Percentiles rank a stretch among this genome's conserved stretches.
These are phyloP conservation scores for Menidia menidia DNA, from an alignment of 2,797 vertebrate species.

Conservation along the genomic window DNA sequence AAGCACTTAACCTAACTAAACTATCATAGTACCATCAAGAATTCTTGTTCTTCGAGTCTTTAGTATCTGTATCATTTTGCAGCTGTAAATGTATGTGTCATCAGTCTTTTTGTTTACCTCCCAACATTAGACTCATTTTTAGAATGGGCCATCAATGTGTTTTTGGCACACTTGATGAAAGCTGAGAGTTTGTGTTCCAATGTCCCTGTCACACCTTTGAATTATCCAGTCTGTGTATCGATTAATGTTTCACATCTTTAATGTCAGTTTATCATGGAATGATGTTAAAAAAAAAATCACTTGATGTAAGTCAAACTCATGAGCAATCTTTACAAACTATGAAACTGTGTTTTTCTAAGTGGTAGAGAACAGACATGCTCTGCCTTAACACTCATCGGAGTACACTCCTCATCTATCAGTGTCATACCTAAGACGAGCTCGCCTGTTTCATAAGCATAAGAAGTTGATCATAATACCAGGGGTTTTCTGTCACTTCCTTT, in stretches of 20 bases:
- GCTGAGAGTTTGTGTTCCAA: too few species aligned
- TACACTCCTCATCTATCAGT: neutral
- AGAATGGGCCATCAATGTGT: too few species aligned
- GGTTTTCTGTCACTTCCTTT: conserved; percentile 39
- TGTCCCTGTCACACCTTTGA: too few species aligned
- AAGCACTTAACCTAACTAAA: conserved; percentile 8
- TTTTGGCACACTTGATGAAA: too few species aligned
- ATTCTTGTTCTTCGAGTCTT: too few species aligned
- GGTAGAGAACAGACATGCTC: neutral
- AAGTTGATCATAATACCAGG: conserved; percentile 56
- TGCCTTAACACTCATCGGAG: neutral
- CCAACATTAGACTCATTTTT: neutral
- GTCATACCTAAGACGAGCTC: conserved; percentile 4
- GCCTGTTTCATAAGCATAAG: conserved; percentile 41
- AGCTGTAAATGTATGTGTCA: neutral
- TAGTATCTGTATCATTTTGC: neutral
- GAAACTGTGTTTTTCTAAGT: neutral
- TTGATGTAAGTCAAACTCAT: neutral
- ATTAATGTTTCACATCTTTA: neutral
- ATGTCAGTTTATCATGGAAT: neutral
- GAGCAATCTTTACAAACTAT: neutral
- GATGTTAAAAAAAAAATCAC: neutral
- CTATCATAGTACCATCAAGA: neutral
- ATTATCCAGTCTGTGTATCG: neutral
- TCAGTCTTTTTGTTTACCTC: neutral